Percentiles rank a stretch among this genome's conserved stretches.
Evolutionary conservation across 1,140 invertebrate species (phyloP).

Genomic region (Magallana angulata): DNA sequence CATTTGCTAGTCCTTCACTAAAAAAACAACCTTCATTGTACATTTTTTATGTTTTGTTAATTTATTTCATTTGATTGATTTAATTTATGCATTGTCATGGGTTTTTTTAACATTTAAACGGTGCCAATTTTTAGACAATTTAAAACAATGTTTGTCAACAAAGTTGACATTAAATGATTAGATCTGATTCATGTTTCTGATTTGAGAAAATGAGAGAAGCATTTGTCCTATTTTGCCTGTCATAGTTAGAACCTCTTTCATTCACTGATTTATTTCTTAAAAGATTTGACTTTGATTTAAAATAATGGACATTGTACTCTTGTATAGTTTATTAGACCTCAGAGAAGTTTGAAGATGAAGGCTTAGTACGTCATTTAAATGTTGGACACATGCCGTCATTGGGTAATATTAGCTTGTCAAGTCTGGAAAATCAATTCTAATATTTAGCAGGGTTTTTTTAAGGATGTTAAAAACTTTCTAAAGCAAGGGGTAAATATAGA

Average conservation of each 20-base stretch:
- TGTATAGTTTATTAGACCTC: too few species aligned
- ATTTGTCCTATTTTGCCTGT: neutral
- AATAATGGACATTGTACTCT: too few species aligned
- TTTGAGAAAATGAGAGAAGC: neutral
- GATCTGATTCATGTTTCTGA: neutral
- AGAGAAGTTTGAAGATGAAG: too few species aligned
- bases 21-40: neutral
- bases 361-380: too few species aligned
- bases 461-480: too few species aligned
- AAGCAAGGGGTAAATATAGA: too few species aligned
- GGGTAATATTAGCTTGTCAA: too few species aligned
- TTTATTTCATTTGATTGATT: neutral
- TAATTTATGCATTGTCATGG: slow-evolving; percentile 17
- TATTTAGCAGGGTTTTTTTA: too few species aligned
- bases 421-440: too few species aligned
- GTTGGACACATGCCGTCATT: too few species aligned
- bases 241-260: neutral
- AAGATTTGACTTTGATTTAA: neutral
- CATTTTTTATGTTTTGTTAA: neutral
- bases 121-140: slow-evolving; percentile 9
- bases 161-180: neutral
- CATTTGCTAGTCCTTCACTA: slow-evolving; percentile 2
- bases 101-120: neutral
- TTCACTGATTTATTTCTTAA: neutral
- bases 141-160: slow-evolving; percentile 9